These are phyloP conservation scores for Euphydryas editha DNA, from an alignment of 2,888 invertebrate genomes.

Conservation along the genomic window DNA sequence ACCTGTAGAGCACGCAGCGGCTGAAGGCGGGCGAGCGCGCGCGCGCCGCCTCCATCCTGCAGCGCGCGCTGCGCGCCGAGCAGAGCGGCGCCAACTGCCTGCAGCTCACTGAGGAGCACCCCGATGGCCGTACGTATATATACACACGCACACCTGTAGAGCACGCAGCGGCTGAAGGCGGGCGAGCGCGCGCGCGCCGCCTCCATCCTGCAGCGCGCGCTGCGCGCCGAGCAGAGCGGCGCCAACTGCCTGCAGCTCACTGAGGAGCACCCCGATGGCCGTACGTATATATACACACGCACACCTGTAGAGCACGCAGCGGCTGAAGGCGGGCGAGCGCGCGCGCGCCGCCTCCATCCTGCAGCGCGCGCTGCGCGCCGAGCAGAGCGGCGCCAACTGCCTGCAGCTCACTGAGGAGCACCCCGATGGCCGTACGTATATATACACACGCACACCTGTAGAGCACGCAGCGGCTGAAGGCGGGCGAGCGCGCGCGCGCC, in stretches of 20 bases:
- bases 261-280: constrained; percentile 93
- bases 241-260: constrained; percentile 83
- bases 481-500: no score
- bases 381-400: constrained; percentile 86
- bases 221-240: constrained; percentile 91
- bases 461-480: no score
- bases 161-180: constrained; percentile 85
- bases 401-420: constrained; percentile 90
- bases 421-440: constrained; percentile 86
- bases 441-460: no score
- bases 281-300: constrained; percentile 79
- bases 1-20: constrained; percentile 74
- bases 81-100: constrained; percentile 84
- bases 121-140: constrained; percentile 91
- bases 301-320: no score
- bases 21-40: constrained; percentile 88
- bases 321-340: no score
- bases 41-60: constrained; percentile 91
- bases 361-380: constrained; percentile 91
- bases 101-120: constrained; percentile 91
- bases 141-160: no score
- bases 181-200: constrained; percentile 90
- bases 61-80: constrained; percentile 92
- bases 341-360: no score
- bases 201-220: constrained; percentile 91